Evolutionary conservation across 2,797 vertebrate species (phyloP).

Genomic region (Cygnus olor): DNA sequence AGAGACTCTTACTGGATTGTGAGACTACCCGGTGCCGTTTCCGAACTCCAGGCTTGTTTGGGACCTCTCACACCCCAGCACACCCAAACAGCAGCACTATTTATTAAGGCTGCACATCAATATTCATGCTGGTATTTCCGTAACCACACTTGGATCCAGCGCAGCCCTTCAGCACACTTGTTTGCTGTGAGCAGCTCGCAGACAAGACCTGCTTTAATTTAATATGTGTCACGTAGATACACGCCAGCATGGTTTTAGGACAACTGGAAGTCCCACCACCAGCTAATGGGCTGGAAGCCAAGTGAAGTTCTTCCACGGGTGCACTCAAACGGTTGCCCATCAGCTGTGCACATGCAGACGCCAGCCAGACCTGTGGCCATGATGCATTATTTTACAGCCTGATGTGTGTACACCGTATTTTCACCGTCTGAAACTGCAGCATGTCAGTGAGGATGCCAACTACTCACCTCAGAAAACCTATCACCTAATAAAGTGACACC

Average conservation of each 20-base stretch:
- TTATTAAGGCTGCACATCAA: neutral
- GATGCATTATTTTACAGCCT: fast-evolving
- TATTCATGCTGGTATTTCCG: neutral
- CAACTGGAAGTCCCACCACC: neutral
- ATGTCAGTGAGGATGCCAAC: fast-evolving
- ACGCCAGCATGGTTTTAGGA: no score
- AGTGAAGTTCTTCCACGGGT: neutral
- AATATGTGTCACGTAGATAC: neutral
- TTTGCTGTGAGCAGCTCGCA: neutral
- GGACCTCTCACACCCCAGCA: neutral
- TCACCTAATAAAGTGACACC: neutral
- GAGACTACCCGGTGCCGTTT: fast-evolving
- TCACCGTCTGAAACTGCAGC: neutral
- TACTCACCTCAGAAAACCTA: neutral
- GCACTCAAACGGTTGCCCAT: neutral
- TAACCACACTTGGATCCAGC: fast-evolving
- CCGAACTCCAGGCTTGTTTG: neutral
- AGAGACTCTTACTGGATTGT: neutral
- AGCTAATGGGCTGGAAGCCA: fast-evolving
- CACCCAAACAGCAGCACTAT: neutral
- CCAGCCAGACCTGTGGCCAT: neutral
- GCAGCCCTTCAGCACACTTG: neutral
- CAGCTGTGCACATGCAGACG: fast-evolving
- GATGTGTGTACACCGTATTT: neutral
- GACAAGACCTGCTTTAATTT: neutral